These are phyloP conservation scores for Tragelaphus scriptus DNA, from an alignment of 2,113 vertebrate species.

Conservation along the genomic window DNA sequence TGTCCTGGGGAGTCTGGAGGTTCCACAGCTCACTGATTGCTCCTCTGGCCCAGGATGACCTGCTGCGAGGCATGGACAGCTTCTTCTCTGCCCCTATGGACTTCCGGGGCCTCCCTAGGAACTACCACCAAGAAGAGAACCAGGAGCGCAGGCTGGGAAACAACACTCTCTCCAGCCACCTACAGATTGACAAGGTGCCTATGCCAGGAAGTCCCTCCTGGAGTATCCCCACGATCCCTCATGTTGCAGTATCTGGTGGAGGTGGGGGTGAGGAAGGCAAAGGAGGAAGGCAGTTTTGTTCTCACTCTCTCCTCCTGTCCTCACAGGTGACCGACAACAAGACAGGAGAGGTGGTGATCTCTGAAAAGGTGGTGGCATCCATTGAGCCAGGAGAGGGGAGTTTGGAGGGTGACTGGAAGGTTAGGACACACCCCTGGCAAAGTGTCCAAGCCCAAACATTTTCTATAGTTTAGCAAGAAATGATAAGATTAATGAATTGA, in stretches of 20 bases:
- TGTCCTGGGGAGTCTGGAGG: background rate
- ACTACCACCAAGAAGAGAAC: slow-evolving; percentile 75
- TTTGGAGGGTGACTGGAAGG: slow-evolving; percentile 47
- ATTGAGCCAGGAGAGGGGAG: slow-evolving; percentile 20
- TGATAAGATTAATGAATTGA: background rate
- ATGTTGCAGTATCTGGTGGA: background rate
- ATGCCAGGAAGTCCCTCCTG: background rate
- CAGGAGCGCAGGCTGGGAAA: slow-evolving; percentile 63
- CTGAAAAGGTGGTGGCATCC: slow-evolving; percentile 64
- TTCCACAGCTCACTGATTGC: background rate
- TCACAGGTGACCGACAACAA: slow-evolving; percentile 70
- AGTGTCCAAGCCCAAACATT: background rate
- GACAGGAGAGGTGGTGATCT: slow-evolving; percentile 72
- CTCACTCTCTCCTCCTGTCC: background rate
- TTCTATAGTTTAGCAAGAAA: background rate
- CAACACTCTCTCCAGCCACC: slow-evolving; percentile 66
- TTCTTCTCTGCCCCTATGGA: slow-evolving; percentile 67
- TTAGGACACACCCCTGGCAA: slow-evolving; percentile 8
- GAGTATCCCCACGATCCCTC: background rate
- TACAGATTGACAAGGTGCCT: slow-evolving; percentile 72
- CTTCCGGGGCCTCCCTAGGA: slow-evolving; percentile 59
- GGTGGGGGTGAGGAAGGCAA: background rate
- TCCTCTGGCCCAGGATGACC: slow-evolving; percentile 37
- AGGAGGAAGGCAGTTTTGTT: background rate
- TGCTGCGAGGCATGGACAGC: slow-evolving; percentile 37